Conservation (phyloP, 2,113 vertebrate genomes). For the Synodontis membranacea region DNA sequence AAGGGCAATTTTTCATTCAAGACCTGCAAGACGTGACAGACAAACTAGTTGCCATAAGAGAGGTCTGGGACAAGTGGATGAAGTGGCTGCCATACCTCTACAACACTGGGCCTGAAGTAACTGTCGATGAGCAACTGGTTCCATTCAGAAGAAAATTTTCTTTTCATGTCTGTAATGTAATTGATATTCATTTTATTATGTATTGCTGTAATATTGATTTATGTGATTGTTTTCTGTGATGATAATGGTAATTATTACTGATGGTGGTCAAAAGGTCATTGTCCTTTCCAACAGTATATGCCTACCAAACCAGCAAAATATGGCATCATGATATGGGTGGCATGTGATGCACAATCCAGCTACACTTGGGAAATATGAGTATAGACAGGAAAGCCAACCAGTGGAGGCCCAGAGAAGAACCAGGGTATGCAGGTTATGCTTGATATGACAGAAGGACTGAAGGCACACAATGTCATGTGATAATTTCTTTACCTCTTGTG, state of each 20-base stretch:
- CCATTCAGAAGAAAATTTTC: neutral
- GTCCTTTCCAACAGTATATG: neutral
- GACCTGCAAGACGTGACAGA: neutral
- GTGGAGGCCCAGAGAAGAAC: slow-evolving; percentile 17
- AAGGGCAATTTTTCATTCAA: neutral
- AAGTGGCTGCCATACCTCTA: slow-evolving; percentile 16
- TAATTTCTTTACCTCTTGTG: slow-evolving; percentile 14
- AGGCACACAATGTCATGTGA: slow-evolving; percentile 24
- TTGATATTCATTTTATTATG: no score
- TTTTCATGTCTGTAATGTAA: no score
- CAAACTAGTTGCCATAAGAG: slow-evolving; percentile 18
- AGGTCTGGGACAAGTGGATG: slow-evolving; percentile 26
- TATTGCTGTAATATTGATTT: no score
- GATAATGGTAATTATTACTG: no score
- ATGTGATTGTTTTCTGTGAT: no score
- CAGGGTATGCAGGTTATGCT: neutral
- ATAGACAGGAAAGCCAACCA: slow-evolving; percentile 25
- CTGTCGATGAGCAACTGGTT: slow-evolving; percentile 31
- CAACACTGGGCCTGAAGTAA: slow-evolving; percentile 18
- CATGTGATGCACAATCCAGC: slow-evolving; percentile 23
- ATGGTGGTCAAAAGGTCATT: slow-evolving; percentile 2
- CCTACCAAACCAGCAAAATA: slow-evolving; percentile 16
- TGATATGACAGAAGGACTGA: neutral
- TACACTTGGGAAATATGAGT: slow-evolving; percentile 21
- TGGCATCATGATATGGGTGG: slow-evolving; percentile 23